Evolutionary conservation across 1,140 invertebrate species (phyloP).

Genomic region (Neotoxoptera formosana): DNA sequence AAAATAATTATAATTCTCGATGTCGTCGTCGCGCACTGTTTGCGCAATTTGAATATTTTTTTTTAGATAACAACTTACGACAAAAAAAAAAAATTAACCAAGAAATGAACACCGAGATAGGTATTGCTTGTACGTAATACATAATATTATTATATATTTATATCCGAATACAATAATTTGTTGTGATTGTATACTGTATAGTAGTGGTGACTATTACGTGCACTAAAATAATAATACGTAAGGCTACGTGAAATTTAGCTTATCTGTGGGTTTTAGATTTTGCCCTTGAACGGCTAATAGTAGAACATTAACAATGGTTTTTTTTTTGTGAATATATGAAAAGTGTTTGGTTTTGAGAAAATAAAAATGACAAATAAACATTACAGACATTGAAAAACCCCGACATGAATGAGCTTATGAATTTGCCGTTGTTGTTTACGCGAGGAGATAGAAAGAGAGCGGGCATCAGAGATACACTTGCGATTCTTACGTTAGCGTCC

Average conservation of each 20-base stretch:
- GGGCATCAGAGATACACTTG: neutral
- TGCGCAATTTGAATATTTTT: constrained; percentile 45
- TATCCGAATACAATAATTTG: neutral
- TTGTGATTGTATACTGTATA: neutral
- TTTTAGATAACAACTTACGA: constrained; percentile 19
- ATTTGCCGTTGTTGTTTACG: neutral
- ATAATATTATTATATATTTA: too few species aligned
- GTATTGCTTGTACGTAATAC: neutral
- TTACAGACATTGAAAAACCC: neutral
- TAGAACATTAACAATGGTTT: neutral
- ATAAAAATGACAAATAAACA: neutral
- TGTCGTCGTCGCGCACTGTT: constrained; percentile 48
- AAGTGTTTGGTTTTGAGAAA: neutral
- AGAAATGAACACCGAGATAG: constrained; percentile 14
- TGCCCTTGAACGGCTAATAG: constrained; percentile 37
- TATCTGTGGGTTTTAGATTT: neutral
- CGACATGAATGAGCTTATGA: neutral
- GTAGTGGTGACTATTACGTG: neutral
- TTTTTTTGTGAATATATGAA: neutral
- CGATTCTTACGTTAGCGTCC: neutral
- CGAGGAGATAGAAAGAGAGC: neutral
- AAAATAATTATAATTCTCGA: constrained; percentile 43
- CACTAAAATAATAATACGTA: neutral
- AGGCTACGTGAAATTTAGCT: constrained; percentile 4
- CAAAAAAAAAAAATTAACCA: constrained; percentile 22